These are phyloP conservation scores for Battus philenor DNA, from an alignment of 1,140 invertebrate species.

Conservation along the genomic window DNA sequence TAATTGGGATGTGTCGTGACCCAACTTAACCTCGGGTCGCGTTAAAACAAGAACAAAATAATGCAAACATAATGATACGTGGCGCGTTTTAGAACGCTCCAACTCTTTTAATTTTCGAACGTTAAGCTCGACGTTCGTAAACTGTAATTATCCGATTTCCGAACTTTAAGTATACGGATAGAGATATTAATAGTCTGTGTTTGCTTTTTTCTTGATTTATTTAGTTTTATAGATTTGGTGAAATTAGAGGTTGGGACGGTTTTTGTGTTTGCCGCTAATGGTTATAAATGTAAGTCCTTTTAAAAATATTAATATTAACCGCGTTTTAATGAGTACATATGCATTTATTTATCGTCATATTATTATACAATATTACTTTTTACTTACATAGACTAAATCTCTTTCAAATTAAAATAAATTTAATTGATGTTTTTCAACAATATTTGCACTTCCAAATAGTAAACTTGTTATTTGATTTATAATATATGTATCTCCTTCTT, in stretches of 20 bases:
- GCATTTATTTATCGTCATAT: too few species aligned
- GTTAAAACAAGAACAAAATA: constrained; percentile 60
- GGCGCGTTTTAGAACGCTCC: constrained; percentile 37
- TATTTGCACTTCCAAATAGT: too few species aligned
- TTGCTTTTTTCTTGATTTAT: constrained; percentile 69
- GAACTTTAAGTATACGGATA: constrained; percentile 69
- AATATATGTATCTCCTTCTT: too few species aligned
- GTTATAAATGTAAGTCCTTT: constrained; percentile 49
- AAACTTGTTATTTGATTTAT: too few species aligned
- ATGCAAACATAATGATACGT: constrained; percentile 72
- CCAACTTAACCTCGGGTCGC: constrained; percentile 67
- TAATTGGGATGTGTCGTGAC: constrained; percentile 72
- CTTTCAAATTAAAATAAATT: too few species aligned
- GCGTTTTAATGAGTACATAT: not conserved
- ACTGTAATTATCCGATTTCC: constrained; percentile 68
- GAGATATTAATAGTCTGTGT: constrained; percentile 69
- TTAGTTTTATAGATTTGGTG: constrained; percentile 62
- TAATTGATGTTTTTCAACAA: too few species aligned
- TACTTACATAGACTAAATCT: too few species aligned
- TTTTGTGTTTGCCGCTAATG: constrained; percentile 55
- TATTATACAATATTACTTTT: too few species aligned
- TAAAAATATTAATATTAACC: not conserved
- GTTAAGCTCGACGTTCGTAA: constrained; percentile 46
- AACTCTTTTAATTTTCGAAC: constrained; percentile 68
- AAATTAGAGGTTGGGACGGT: constrained; percentile 59